Evolutionary conservation across 1,140 invertebrate genomes (phyloP).

Genomic region (Ditylenchus dipsaci): DNA sequence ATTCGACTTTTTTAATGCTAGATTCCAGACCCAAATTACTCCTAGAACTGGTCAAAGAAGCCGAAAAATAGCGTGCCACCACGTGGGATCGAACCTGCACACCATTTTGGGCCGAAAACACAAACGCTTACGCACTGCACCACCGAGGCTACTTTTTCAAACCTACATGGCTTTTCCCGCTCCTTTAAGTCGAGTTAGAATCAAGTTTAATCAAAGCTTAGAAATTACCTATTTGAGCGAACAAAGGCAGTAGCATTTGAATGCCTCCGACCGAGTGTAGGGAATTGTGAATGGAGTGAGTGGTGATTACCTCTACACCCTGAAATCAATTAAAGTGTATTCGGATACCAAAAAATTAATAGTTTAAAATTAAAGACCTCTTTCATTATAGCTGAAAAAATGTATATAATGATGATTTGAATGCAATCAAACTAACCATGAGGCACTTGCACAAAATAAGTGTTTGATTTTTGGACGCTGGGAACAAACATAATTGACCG

Average conservation of each 20-base stretch:
- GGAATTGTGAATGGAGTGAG: conserved; percentile 96
- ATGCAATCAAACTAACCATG: conserved; percentile 62
- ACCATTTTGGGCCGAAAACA: no score
- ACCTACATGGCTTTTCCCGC: no score
- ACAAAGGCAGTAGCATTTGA: conserved; percentile 93
- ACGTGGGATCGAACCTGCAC: no score
- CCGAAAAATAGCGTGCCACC: no score
- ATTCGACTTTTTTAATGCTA: no score
- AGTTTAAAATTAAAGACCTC: conserved; percentile 1
- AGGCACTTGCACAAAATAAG: conserved; percentile 94
- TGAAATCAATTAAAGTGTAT: conserved; percentile 61
- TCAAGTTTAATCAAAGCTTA: not conserved
- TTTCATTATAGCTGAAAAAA: conserved; percentile 16
- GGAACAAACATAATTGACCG: not conserved
- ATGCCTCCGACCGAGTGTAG: conserved; percentile 97
- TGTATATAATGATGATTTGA: conserved; percentile 46
- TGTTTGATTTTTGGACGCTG: conserved; percentile 63
- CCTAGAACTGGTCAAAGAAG: no score
- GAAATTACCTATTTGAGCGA: conserved; percentile 85
- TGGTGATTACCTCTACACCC: conserved; percentile 97
- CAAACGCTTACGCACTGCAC: no score
- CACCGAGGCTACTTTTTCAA: no score
- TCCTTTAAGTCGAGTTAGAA: no score
- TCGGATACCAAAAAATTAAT: not conserved
- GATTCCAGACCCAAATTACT: no score